Evolutionary conservation across 2,888 invertebrate genomes (phyloP).

Genomic region (Mythimna impura): DNA sequence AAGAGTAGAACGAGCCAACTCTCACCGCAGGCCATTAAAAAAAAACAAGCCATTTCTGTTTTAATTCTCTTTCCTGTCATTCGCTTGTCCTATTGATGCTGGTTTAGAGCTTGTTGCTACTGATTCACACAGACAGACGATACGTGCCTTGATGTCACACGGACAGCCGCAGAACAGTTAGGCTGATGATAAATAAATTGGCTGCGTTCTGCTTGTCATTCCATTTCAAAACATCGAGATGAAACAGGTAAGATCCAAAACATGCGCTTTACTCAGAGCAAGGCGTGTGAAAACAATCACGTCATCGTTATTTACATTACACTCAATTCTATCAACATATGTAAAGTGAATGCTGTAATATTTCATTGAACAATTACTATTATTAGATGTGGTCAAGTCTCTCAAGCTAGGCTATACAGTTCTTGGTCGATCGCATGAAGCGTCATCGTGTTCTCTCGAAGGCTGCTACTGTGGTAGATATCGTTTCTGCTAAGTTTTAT

Average conservation of each 20-base stretch:
- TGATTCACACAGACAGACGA: constrained; percentile 30
- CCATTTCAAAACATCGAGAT: constrained; percentile 51
- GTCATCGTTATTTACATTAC: constrained; percentile 43
- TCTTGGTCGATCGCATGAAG: constrained; percentile 18
- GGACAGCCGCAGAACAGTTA: constrained; percentile 25
- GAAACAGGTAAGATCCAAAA: constrained; percentile 51
- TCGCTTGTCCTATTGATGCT: constrained; percentile 19
- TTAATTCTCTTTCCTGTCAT: constrained; percentile 29
- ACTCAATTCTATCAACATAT: constrained; percentile 45
- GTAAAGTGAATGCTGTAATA: constrained; percentile 41
- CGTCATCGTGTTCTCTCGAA: constrained; percentile 29
- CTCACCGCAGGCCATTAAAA: constrained; percentile 9
- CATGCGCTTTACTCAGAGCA: constrained; percentile 36
- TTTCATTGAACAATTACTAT: constrained; percentile 45
- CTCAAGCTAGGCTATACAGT: constrained; percentile 16
- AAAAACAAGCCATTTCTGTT: constrained; percentile 3
- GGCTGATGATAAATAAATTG: constrained; percentile 54
- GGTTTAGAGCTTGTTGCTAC: constrained; percentile 30
- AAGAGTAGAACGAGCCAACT: neutral
- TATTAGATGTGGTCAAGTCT: constrained; percentile 30
- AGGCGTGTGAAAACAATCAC: constrained; percentile 41
- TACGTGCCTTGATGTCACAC: constrained; percentile 11
- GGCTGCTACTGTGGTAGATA: constrained; percentile 35
- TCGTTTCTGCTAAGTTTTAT: constrained; percentile 51
- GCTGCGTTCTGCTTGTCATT: constrained; percentile 39